phyloP scores from a whole-genome alignment of 2,113 vertebrate species.

The Catharus minimus region DNA sequence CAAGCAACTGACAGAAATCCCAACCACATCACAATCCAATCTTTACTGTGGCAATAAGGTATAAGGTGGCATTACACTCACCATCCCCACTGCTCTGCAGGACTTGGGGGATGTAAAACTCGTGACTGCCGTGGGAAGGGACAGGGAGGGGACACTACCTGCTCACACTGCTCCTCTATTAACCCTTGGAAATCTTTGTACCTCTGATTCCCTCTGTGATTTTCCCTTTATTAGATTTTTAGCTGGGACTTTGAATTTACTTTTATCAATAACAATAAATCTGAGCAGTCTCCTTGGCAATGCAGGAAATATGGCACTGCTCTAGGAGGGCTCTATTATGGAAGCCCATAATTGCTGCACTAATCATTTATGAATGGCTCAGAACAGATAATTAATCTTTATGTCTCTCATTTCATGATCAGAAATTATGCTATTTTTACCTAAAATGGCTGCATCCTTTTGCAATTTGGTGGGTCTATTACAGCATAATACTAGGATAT shows the following conservation, averaged over 20 bases:
- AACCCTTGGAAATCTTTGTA: background rate
- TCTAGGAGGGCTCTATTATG: conserved; percentile 34
- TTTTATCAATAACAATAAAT: conserved; percentile 46
- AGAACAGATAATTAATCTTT: conserved; percentile 62
- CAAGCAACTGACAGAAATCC: background rate
- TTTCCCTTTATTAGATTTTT: background rate
- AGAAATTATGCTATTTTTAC: conserved; percentile 62
- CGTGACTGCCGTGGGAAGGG: background rate
- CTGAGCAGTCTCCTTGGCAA: conserved; percentile 15
- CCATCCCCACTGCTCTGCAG: background rate
- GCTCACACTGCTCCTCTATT: background rate
- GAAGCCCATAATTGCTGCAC: conserved; percentile 28
- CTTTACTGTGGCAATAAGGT: background rate
- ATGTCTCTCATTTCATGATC: conserved; percentile 57
- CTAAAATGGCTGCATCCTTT: conserved; percentile 61
- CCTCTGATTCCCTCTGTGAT: background rate
- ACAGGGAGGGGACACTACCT: background rate
- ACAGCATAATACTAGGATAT: conserved; percentile 55
- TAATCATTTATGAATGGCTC: conserved; percentile 57
- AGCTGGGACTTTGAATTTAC: conserved; percentile 32
- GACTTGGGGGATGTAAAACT: background rate
- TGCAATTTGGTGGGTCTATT: conserved; percentile 52
- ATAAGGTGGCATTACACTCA: background rate
- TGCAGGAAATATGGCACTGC: conserved; percentile 28
- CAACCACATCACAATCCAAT: background rate